Evolutionary conservation across 1,140 invertebrate genomes (phyloP), one percentile per base, ranked within the genome.

Genomic region (Ceratosolen fusciceps): DNA sequence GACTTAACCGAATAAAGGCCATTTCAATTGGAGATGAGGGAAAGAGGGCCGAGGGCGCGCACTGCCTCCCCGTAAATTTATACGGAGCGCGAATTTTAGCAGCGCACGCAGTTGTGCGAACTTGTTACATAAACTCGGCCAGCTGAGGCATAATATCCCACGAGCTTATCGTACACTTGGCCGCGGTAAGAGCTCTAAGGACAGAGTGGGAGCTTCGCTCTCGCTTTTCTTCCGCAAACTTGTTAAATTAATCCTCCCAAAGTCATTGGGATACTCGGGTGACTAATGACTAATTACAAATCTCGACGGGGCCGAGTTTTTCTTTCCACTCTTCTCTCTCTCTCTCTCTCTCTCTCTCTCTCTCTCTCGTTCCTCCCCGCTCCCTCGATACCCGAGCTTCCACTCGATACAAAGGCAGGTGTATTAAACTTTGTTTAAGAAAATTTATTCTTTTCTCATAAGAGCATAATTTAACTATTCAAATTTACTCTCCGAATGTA

Each of bases 11-110:
- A 77, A 62, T 62, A 29, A 79, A 47, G n/a, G 56, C 21, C 72
- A 79, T 79, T 79, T 73, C 70, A 72, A 79, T 79, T 73, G 77
- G 56, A 56, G 9, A 62, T 74, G 76, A 58, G 47, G 58, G 19
- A 14, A 12, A 56, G 52, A 56, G 71, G 24, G 21, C 34, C 7
- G 68, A 12, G 9, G 24, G 14, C 4, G n/a, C 2, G 1, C 26
- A 9, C 2, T 0, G 52, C 2, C 19, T 2, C 26, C n/a, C 26
- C 29, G 72, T 26, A 47, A 74, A 74, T 62, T 60, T 74, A 58
- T 58, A 52, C n/a, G 16, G 37, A 43, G 5, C 21, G 34, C 65
- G 37, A 7, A 37, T n/a, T 7, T 14, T 37, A 14, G 14, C 60
- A 3, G 14, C 60, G 14, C 21, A 26, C 29, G 47, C 47, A 10